Evolutionary conservation across 2,113 vertebrate genomes (phyloP).

Genomic region (Sarotherodon lohbergeri): DNA sequence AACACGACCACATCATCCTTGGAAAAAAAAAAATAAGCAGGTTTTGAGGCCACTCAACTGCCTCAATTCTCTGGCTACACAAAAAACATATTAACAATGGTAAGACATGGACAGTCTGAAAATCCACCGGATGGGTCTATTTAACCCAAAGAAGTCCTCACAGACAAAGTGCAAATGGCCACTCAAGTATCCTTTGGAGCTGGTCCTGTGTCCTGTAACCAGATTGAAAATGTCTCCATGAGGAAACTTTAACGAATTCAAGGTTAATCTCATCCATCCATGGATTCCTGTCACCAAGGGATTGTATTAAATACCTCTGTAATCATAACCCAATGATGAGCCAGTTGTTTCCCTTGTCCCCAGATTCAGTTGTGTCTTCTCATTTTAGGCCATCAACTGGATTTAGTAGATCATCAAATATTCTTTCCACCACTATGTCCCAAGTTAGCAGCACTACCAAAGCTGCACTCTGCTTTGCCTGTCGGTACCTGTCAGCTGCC

Average conservation of each 20-base stretch:
- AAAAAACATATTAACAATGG: background rate
- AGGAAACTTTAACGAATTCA: background rate
- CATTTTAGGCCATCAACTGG: background rate
- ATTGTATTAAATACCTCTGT: background rate
- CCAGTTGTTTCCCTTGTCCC: background rate
- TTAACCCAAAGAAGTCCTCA: background rate
- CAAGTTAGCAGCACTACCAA: background rate
- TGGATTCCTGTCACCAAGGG: background rate
- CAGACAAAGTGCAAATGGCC: background rate
- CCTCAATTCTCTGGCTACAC: background rate
- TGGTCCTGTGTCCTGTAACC: background rate
- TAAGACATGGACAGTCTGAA: background rate
- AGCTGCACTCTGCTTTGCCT: background rate
- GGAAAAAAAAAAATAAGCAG: background rate
- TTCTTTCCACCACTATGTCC: background rate
- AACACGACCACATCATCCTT: background rate
- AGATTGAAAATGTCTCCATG: background rate
- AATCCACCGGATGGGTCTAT: background rate
- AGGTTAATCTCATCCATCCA: accelerated
- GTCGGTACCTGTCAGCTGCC: background rate
- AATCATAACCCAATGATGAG: background rate
- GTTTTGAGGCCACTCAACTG: background rate
- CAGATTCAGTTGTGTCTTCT: background rate
- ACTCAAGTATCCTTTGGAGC: background rate
- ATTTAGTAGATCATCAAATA: background rate